Evolutionary conservation across 2,888 invertebrate species (phyloP).

Genomic region (Drosophila neutralis): DNA sequence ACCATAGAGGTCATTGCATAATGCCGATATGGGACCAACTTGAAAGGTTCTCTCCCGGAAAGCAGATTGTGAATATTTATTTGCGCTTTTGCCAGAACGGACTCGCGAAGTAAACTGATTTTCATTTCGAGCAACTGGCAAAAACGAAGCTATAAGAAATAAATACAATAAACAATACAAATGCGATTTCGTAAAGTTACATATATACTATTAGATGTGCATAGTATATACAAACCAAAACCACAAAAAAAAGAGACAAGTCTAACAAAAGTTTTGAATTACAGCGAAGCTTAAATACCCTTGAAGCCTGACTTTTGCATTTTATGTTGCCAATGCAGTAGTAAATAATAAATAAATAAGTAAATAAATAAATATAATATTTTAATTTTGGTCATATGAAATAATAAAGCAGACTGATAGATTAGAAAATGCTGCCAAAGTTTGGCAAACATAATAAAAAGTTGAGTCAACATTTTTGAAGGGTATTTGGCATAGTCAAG

Average conservation of each 20-base stretch:
- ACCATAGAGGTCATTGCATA: slow-evolving; percentile 36
- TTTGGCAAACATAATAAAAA: background rate
- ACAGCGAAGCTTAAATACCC: slow-evolving; percentile 5
- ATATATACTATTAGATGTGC: background rate
- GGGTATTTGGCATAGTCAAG: slow-evolving; percentile 22
- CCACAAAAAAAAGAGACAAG: background rate
- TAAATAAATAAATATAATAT: background rate
- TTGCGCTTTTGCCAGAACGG: slow-evolving; percentile 47
- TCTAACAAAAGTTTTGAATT: background rate
- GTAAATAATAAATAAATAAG: too few relatives aligned
- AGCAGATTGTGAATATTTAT: background rate
- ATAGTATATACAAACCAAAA: background rate
- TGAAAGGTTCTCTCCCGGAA: background rate
- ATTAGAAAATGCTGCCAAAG: background rate
- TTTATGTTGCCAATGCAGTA: background rate
- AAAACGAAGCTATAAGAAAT: slow-evolving; percentile 17
- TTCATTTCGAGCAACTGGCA: slow-evolving; percentile 27
- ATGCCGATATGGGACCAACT: slow-evolving; percentile 1
- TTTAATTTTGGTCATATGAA: background rate
- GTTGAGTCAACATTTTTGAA: background rate
- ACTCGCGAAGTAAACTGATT: slow-evolving; percentile 68
- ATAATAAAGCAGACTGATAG: background rate
- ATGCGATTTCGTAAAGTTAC: slow-evolving; percentile 20
- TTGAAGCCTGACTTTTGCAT: background rate
- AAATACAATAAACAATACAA: slow-evolving; percentile 14